A percentile compares a stretch with the other conserved stretches of the same genome.
Evolutionary conservation across 2,113 vertebrate genomes (phyloP).

Genomic region (Mobula birostris): DNA sequence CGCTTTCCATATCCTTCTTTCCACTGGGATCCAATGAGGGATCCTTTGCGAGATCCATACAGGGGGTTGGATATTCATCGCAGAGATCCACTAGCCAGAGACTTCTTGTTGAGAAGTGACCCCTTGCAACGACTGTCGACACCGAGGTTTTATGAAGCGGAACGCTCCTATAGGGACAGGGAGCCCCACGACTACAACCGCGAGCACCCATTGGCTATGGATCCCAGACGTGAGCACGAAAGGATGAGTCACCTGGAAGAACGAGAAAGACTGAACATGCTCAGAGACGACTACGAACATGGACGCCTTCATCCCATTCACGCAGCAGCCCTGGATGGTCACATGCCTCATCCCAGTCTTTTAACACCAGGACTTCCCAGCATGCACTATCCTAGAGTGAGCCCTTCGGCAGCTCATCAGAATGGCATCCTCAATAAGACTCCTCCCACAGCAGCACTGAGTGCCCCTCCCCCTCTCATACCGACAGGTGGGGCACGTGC

Average conservation of each 20-base stretch:
- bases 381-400: conserved; percentile 92
- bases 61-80: conserved; percentile 84
- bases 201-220: conserved; percentile 73
- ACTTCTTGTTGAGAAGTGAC: conserved; percentile 81
- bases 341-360: conserved; percentile 75
- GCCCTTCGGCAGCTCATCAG: conserved; percentile 76
- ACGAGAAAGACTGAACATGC: conserved; percentile 79
- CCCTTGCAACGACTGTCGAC: conserved; percentile 77
- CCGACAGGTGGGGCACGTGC: conserved; percentile 79
- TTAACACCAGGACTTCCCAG: conserved; percentile 81
- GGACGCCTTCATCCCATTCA: conserved; percentile 80
- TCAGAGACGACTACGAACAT: conserved; percentile 87
- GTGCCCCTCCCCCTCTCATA: conserved; percentile 89
- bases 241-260: conserved; percentile 74
- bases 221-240: conserved; percentile 83
- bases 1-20: conserved; percentile 89
- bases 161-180: conserved; percentile 84
- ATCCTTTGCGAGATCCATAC: conserved; percentile 77
- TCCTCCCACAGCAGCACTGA: conserved; percentile 83
- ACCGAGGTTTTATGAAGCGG: conserved; percentile 76
- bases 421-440: conserved; percentile 90
- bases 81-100: conserved; percentile 64
- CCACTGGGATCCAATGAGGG: conserved; percentile 93
- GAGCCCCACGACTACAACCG: conserved; percentile 88
- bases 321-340: conserved; percentile 76